Base-by-base conservation (phyloP, 2,888 invertebrate species). In the Drosophila macrospina region DNA sequence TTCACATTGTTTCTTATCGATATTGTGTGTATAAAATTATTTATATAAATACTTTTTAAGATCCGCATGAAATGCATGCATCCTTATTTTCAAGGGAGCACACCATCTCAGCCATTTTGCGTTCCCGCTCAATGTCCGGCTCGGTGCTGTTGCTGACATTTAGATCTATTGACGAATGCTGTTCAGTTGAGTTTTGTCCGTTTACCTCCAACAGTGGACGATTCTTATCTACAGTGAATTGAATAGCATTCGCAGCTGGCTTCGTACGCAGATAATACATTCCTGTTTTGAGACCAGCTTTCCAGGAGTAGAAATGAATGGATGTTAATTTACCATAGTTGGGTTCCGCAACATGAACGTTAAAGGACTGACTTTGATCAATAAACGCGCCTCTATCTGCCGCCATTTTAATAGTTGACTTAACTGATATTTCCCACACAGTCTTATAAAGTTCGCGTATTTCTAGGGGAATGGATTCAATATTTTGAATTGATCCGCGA, bases 291-390 rank as follows among this genome's bases (percentile, higher is more conserved):
- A 99, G 93, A 3, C 99, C 99, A 92, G 96, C 94, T 93, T 97
- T 96, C 99, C 99, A 99, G 0, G 97, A 97, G 91, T 97, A 97
- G 92, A 99, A 99, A 93, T 99, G 99, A 95, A 99, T 99, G 2
- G 99, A 99, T 1, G 98, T 97, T 57, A 99, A 93, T 91, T 98
- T 98, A 5, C 97, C 98, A 90, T 97, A 97, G 89, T 96, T 97
- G 5, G 99, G 98, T 90, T 97, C 96, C 5, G 98, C 98, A 63
- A 99, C 97, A 92, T 99, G 98, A 74, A 99, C 95, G 92, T 99
- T 99, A 82, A 99, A 95, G 0, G 98, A 98, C 91, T 99, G 99
- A 74, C 98, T 98, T 93, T 99, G 99, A 93, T 99, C 99, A 86
- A 99, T 99, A 91, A 97, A 99, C 0, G 99, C 98, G 3, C 98